phyloP scores from a whole-genome alignment of 2,888 invertebrate genomes.

The Tanytarsus gracilentus region DNA sequence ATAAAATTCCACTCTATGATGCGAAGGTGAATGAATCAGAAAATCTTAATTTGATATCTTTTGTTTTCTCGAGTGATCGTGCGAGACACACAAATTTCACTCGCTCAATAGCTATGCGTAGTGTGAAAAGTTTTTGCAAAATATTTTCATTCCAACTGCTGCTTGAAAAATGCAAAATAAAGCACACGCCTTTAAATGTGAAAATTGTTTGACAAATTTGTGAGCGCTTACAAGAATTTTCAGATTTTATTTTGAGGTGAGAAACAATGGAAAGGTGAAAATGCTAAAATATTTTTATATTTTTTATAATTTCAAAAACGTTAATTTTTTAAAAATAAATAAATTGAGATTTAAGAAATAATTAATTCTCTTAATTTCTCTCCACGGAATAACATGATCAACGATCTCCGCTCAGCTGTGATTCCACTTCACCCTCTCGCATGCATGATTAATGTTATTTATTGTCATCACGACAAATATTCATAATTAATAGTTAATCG shows the following conservation, averaged over 20 bases:
- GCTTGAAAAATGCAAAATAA: slow-evolving; percentile 19
- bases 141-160: slow-evolving; percentile 21
- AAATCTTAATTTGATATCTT: slow-evolving; percentile 6
- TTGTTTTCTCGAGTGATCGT: neutral
- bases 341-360: too few relatives aligned
- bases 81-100: neutral
- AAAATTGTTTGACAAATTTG: slow-evolving; percentile 13
- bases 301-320: too few relatives aligned
- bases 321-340: too few relatives aligned
- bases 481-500: slow-evolving; percentile 22
- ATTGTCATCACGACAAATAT: slow-evolving; percentile 21
- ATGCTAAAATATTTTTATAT: neutral
- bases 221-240: slow-evolving; percentile 15
- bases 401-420: slow-evolving; percentile 15
- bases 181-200: neutral
- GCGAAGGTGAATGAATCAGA: slow-evolving; percentile 8
- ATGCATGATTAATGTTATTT: slow-evolving; percentile 20
- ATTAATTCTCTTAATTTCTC: too few relatives aligned
- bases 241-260: too few relatives aligned
- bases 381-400: neutral
- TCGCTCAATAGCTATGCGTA: neutral
- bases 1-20: neutral
- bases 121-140: slow-evolving; percentile 11
- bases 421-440: neutral
- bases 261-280: too few relatives aligned